Conservation (phyloP, 2,797 vertebrate species). For the Alca torda region DNA sequence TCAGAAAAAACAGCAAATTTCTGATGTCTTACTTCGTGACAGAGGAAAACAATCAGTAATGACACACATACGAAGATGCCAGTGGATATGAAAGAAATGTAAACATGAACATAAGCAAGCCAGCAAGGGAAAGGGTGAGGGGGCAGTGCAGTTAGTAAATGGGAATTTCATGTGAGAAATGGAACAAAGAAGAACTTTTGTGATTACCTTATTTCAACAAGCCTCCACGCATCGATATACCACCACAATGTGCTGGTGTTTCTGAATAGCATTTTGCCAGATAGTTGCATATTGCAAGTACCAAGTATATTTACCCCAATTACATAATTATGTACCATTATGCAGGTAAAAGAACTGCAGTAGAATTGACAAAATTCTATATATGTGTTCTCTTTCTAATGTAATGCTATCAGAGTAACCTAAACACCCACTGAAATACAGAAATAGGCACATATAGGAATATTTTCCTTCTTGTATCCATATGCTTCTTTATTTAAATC, state of each 20-base stretch:
- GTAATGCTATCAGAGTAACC: conserved; percentile 12
- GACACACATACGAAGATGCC: neutral
- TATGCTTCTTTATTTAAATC: conserved; percentile 43
- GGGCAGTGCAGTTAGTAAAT: neutral
- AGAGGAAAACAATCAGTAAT: neutral
- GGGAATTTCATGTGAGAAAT: neutral
- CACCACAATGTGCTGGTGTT: neutral
- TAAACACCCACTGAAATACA: conserved; percentile 45
- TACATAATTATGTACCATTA: conserved; percentile 54
- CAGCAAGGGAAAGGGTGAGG: neutral
- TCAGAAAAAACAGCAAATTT: neutral
- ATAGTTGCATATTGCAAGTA: neutral
- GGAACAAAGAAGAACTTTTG: neutral
- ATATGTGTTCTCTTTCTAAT: conserved; percentile 16
- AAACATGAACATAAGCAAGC: neutral
- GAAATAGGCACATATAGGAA: conserved; percentile 34
- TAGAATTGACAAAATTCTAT: conserved; percentile 50
- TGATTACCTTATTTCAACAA: neutral
- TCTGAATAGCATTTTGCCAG: neutral
- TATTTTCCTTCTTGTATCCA: conserved; percentile 27
- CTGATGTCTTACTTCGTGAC: neutral
- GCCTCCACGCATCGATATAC: too few relatives aligned
- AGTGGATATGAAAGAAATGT: neutral
- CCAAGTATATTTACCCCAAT: conserved; percentile 37
- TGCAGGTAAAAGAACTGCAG: conserved; percentile 37